Evolutionary conservation across 1,140 invertebrate genomes (phyloP).

Genomic region (Adoxophyes honmai): DNA sequence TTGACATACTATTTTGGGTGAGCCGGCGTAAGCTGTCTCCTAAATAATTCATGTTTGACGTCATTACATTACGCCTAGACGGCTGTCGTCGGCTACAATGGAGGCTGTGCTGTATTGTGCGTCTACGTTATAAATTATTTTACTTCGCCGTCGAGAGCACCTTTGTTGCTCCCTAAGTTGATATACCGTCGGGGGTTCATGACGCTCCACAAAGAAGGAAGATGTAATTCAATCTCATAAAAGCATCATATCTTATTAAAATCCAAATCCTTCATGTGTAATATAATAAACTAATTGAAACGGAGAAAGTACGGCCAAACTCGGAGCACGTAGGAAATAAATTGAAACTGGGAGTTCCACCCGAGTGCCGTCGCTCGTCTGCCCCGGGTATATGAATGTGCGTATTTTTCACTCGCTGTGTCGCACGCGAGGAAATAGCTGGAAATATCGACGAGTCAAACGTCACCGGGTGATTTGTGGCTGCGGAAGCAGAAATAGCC

Average conservation of each 20-base stretch:
- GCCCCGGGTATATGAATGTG: not conserved
- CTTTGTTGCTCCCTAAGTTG: constrained; percentile 4
- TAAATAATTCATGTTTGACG: constrained; percentile 13
- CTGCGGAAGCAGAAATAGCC: not conserved
- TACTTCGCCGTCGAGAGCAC: not conserved
- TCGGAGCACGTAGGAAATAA: constrained; percentile 8
- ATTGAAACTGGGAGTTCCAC: constrained; percentile 5
- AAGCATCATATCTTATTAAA: not conserved
- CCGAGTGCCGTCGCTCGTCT: not conserved
- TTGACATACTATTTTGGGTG: constrained; percentile 1
- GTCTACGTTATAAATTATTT: not conserved
- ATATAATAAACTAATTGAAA: constrained; percentile 11
- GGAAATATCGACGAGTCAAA: constrained; percentile 4
- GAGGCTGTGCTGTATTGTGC: constrained; percentile 4
- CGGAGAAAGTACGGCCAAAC: not conserved
- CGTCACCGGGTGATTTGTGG: constrained; percentile 4
- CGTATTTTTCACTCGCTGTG: not conserved
- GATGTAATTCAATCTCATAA: not conserved
- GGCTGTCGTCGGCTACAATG: not conserved
- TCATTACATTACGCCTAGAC: constrained; percentile 8
- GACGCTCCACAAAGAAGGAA: not conserved
- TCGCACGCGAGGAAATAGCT: not conserved
- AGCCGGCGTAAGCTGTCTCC: not conserved
- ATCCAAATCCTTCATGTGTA: not conserved
- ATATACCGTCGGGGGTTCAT: not conserved